These are phyloP conservation scores for Pangasianodon gigas DNA, from an alignment of 2,113 vertebrate genomes.

Conservation along the genomic window DNA sequence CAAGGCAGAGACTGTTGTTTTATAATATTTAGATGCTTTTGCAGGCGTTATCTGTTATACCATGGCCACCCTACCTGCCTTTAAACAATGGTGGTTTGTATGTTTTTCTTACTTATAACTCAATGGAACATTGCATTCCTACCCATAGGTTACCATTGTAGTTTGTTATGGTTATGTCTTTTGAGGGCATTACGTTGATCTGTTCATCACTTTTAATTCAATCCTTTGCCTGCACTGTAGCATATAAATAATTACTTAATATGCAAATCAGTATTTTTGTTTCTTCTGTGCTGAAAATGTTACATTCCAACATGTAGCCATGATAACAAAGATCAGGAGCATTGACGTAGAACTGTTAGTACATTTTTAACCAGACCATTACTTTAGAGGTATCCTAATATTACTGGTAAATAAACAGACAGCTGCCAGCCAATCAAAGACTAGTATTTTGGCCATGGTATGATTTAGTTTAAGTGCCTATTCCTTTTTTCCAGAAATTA, in stretches of 20 bases:
- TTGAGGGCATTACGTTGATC: neutral
- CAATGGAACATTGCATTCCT: neutral
- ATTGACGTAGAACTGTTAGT: neutral
- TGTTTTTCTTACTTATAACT: neutral
- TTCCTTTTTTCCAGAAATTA: constrained; percentile 44
- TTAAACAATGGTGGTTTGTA: neutral
- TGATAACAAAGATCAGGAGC: neutral
- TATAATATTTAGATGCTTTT: neutral
- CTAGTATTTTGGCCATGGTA: neutral
- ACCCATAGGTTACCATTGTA: neutral
- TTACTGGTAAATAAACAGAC: neutral
- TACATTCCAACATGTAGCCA: neutral
- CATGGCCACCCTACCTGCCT: neutral
- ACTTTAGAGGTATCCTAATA: neutral
- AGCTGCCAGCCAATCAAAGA: neutral
- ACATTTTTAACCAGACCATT: neutral
- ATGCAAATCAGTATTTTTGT: neutral
- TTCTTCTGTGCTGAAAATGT: neutral
- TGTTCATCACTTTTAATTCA: neutral
- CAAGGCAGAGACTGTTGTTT: neutral
- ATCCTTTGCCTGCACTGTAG: neutral
- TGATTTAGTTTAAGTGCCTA: constrained; percentile 64
- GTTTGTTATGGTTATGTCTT: neutral
- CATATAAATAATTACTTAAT: neutral
- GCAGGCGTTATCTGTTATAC: neutral